Percentiles rank a stretch among this genome's conserved stretches.
These are phyloP conservation scores for Ammodytes marinus DNA, from an alignment of 2,113 vertebrate species.

Conservation along the genomic window DNA sequence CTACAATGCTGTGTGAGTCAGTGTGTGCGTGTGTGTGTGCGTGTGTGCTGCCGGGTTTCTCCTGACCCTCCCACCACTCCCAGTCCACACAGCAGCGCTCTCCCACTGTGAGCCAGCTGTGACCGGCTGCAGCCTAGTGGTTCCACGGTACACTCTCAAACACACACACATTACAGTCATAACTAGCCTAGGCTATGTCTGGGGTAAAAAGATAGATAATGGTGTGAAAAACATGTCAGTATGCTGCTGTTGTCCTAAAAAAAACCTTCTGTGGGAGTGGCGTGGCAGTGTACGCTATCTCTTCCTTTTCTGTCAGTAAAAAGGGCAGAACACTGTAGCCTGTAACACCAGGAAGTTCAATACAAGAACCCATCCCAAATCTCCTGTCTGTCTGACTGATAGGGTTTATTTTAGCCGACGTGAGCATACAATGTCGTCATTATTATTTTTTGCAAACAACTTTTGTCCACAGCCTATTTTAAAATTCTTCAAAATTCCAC, in stretches of 20 bases:
- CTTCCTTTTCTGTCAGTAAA: slow-evolving; percentile 49
- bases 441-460: slow-evolving; percentile 18
- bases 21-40: slow-evolving; percentile 16
- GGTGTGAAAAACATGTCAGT: not conserved
- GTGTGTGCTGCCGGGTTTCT: slow-evolving; percentile 33
- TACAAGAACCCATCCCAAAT: slow-evolving; percentile 12
- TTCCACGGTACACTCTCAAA: not conserved
- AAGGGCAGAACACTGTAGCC: slow-evolving; percentile 19
- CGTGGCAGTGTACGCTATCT: slow-evolving; percentile 33
- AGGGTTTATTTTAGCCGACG: slow-evolving; percentile 11
- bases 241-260: not conserved
- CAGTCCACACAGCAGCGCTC: slow-evolving; percentile 9
- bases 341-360: slow-evolving; percentile 69
- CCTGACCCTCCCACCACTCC: slow-evolving; percentile 60
- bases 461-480: too few relatives aligned
- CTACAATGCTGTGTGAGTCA: not conserved
- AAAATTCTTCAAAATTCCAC: not conserved
- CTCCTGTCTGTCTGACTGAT: slow-evolving; percentile 16
- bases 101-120: slow-evolving; percentile 8
- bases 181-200: too few relatives aligned
- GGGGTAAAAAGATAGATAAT: not conserved
- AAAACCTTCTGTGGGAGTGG: slow-evolving; percentile 4
- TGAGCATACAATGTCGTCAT: slow-evolving; percentile 1
- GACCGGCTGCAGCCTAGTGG: not conserved
- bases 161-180: too few relatives aligned